Conservation (phyloP, 2,888 invertebrate genomes). For the Troilus luridus region DNA sequence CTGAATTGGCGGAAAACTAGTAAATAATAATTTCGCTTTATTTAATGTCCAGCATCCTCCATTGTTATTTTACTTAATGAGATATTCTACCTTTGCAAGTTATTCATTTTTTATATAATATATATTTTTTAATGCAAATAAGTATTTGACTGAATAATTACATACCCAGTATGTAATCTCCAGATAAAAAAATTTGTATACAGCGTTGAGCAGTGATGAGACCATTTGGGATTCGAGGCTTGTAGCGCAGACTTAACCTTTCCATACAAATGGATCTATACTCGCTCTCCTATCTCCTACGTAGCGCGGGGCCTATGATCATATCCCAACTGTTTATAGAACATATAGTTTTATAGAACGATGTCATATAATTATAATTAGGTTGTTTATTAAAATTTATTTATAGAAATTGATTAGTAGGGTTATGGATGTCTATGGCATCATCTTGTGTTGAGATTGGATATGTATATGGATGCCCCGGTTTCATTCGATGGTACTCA, state of each 20-base stretch:
- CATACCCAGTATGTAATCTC: background rate
- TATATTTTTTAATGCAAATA: no score
- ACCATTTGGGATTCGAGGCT: background rate
- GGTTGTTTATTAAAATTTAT: no score
- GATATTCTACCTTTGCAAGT: no score
- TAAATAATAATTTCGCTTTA: no score
- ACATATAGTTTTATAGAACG: background rate
- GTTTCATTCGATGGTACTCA: background rate
- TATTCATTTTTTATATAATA: no score
- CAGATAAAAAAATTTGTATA: constrained; percentile 1
- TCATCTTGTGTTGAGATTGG: no score
- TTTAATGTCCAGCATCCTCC: no score
- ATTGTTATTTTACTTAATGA: no score
- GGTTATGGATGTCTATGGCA: no score
- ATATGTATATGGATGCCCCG: background rate
- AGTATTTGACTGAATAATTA: background rate
- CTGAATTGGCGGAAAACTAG: no score
- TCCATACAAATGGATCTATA: constrained; percentile 16
- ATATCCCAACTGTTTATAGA: background rate
- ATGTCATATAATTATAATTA: background rate
- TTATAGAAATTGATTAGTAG: no score
- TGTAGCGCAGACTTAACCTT: constrained; percentile 14
- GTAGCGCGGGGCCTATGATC: background rate
- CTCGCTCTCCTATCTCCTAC: background rate
- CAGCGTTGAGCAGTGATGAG: background rate